Evolutionary conservation across 2,113 vertebrate genomes (phyloP).

Genomic region (Myrmecobius fasciatus): DNA sequence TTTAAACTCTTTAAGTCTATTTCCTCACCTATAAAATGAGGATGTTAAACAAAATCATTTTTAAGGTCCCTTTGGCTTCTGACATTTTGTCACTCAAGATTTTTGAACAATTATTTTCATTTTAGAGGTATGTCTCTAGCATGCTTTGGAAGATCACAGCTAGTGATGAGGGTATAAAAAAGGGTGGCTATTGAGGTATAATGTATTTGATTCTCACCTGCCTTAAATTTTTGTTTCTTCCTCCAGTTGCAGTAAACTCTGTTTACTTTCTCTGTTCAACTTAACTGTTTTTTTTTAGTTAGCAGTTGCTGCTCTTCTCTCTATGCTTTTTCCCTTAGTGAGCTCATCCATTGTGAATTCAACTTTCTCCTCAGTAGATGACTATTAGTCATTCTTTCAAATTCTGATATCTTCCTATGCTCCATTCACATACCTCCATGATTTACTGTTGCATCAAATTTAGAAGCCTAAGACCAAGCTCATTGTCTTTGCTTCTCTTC

Average conservation of each 20-base stretch:
- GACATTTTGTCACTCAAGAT: neutral
- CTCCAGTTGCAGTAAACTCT: neutral
- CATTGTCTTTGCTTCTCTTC: neutral
- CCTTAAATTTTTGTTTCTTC: constrained; percentile 16
- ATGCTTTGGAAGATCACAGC: neutral
- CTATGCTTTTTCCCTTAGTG: neutral
- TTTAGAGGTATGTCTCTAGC: neutral
- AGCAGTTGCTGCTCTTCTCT: neutral
- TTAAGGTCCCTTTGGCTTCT: neutral
- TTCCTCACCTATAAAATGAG: neutral
- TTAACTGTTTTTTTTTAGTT: neutral
- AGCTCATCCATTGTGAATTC: neutral
- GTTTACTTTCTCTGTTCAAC: neutral
- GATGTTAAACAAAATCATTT: neutral
- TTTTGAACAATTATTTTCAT: neutral
- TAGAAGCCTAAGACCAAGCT: neutral
- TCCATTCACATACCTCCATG: neutral
- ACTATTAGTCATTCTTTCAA: neutral
- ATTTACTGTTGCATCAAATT: neutral
- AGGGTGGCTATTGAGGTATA: neutral
- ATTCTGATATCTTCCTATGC: constrained; percentile 7
- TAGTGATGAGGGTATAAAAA: neutral
- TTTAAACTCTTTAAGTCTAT: neutral
- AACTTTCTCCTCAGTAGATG: neutral
- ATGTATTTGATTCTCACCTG: neutral